Evolutionary conservation across 2,888 invertebrate genomes (phyloP), one percentile per base, ranked within the genome.

Genomic region (Tenthredo notha): DNA sequence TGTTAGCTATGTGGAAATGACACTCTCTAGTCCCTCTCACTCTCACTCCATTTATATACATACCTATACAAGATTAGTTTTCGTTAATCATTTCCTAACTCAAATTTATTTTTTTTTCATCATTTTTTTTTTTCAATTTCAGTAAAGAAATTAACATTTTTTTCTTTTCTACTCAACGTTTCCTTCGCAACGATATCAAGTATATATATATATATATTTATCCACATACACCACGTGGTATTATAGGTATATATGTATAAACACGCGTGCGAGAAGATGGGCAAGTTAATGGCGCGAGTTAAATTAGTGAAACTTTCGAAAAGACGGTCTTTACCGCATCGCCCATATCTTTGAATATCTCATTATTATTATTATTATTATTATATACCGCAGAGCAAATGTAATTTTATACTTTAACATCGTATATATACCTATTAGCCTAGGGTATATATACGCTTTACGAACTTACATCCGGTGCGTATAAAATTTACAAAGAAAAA

Each of bases 341-440:
- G 61, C 25, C 25, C 54, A 54, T 54, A 54, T n/a, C 54, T 54
- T 54, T 6, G 25, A 29, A 61, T 21, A 58, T 61, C 61, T 61
- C 25, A 12, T 61, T 25, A 83, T 84, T 50, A 84, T 85, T 61
- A 37, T 61, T 10, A 25, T 61, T 25, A 84, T 84, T 50, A 84
- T 85, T 61, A 37, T 18, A 43, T 21, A 50, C 15, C 61, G 61
- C 61, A 25, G 12, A 25, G 61, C 9, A 25, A 61, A 61, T 61
- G 61, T 61, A 61, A 61, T 61, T 61, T 25, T 61, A 61, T 9
- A 61, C 25, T 25, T 29, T 10, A 25, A 25, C 21, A 61, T 29
- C 21, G n/a, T n/a, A n/a, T n/a, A n/a, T 61, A 61, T 61, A 61
- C 25, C 21, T 61, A 61, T 6, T 25, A 12, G 25, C 6, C 6